phyloP scores from a whole-genome alignment of 1,140 invertebrate genomes.

The Drosophila persimilis region DNA sequence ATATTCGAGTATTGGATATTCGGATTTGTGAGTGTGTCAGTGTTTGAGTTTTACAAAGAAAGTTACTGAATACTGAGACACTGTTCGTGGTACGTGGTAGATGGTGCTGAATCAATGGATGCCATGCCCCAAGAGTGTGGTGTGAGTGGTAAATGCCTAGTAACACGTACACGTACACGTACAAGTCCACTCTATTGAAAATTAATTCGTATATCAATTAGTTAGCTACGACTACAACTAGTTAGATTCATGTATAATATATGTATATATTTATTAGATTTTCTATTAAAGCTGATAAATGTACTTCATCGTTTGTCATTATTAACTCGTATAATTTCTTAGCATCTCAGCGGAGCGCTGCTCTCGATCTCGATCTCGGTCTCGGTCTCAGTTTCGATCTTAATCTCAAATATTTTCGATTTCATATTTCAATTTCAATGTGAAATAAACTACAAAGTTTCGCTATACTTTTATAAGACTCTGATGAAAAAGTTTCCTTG shows the following conservation, averaged over 20 bases:
- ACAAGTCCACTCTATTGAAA: constrained; percentile 36
- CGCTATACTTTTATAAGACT: constrained; percentile 24
- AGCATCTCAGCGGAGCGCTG: constrained; percentile 38
- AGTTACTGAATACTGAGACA: constrained; percentile 5
- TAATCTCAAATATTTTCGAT: constrained; percentile 3
- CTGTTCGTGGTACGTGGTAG: constrained; percentile 15
- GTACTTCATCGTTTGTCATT: constrained; percentile 63
- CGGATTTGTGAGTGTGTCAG: not conserved
- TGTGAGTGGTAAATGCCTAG: constrained; percentile 70
- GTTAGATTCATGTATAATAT: constrained; percentile 37
- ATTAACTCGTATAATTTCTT: constrained; percentile 75
- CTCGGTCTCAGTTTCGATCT: not conserved
- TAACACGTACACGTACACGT: constrained; percentile 25
- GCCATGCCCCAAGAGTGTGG: constrained; percentile 24
- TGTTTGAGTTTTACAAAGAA: constrained; percentile 14
- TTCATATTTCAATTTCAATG: constrained; percentile 72
- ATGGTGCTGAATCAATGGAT: constrained; percentile 34
- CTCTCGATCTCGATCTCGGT: not conserved
- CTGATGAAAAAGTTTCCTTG: constrained; percentile 41
- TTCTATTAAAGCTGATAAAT: constrained; percentile 81
- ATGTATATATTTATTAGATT: constrained; percentile 63
- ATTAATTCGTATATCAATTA: constrained; percentile 57
- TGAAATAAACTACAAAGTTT: constrained; percentile 73
- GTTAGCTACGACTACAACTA: constrained; percentile 56
- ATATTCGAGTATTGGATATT: no score